Evolutionary conservation across 2,113 vertebrate genomes (phyloP).

Genomic region (Proteles cristata): DNA sequence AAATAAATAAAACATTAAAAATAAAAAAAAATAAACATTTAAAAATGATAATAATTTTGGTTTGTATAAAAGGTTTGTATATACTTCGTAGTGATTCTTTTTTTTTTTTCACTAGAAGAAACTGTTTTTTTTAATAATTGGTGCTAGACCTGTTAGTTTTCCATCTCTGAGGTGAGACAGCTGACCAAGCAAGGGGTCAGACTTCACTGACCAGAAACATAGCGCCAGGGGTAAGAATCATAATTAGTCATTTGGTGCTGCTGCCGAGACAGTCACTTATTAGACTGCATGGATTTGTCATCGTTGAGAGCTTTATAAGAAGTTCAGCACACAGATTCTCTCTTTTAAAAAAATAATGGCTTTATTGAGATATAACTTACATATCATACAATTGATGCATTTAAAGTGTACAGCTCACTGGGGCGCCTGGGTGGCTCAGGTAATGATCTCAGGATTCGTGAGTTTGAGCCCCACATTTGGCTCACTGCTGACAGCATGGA

Average conservation of each 20-base stretch:
- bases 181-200: background rate
- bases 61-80: background rate
- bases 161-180: conserved; percentile 4
- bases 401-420: background rate
- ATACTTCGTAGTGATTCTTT: background rate
- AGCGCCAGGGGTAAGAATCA: background rate
- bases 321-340: background rate
- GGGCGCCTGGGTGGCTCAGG: no score
- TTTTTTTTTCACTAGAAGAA: background rate
- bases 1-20: no score
- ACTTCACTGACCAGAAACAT: background rate
- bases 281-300: background rate
- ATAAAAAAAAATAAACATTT: no score
- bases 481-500: no score
- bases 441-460: no score
- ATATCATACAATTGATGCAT: background rate
- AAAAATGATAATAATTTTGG: no score
- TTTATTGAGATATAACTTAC: conserved; percentile 4
- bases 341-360: background rate
- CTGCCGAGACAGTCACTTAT: background rate
- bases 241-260: background rate
- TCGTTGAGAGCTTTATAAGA: background rate
- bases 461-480: no score
- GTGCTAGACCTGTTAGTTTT: background rate
- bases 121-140: background rate